Percentiles rank a stretch among this genome's conserved stretches.
Evolutionary conservation across 2,888 invertebrate genomes (phyloP).

Genomic region (Andricus quercusramuli): DNA sequence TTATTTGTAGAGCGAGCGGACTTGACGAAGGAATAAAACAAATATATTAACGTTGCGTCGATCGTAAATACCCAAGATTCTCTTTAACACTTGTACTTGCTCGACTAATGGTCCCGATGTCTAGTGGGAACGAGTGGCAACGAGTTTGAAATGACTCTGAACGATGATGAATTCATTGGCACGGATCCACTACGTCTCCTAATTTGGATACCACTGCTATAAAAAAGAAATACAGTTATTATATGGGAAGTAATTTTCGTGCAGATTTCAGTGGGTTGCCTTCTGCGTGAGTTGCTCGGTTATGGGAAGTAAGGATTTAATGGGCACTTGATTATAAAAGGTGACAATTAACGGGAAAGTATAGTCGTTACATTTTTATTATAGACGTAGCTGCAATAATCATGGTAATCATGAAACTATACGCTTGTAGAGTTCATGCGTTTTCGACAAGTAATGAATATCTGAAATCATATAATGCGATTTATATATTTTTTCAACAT

Average conservation of each 20-base stretch:
- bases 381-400: neutral
- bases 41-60: constrained; percentile 61
- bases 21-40: constrained; percentile 59
- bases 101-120: constrained; percentile 50
- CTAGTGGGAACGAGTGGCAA: constrained; percentile 23
- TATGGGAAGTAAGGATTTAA: neutral
- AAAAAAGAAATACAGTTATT: constrained; percentile 51
- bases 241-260: neutral
- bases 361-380: no score
- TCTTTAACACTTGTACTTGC: constrained; percentile 53
- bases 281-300: neutral
- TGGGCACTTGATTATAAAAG: neutral
- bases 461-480: no score
- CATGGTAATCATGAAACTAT: no score
- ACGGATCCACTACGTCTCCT: constrained; percentile 49
- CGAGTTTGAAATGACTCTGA: constrained; percentile 47
- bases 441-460: no score
- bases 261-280: neutral
- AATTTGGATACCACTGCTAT: constrained; percentile 55
- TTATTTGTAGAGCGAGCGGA: neutral
- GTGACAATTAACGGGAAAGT: neutral
- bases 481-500: no score
- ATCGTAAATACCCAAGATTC: constrained; percentile 58
- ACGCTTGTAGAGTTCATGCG: no score
- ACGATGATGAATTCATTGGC: constrained; percentile 59